A percentile compares a stretch with the other conserved stretches of the same genome.
These are phyloP conservation scores for Pan paniscus DNA, from an alignment of 2,113 vertebrate genomes.

Conservation along the genomic window DNA sequence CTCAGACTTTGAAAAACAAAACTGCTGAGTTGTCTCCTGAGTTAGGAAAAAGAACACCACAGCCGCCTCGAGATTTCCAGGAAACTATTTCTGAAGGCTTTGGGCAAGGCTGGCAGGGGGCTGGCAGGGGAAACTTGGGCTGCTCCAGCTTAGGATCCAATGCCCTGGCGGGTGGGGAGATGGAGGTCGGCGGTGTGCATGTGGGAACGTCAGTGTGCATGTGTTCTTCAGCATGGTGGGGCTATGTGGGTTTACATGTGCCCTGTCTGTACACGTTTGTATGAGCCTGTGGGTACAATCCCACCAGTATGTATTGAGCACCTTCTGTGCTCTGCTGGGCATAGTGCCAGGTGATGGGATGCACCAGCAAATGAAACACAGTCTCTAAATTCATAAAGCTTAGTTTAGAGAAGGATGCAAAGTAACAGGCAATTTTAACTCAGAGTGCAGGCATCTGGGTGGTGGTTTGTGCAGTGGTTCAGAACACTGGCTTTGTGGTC, in stretches of 20 bases:
- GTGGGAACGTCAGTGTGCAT: fast-evolving
- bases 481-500: neutral
- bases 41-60: constrained; percentile 46
- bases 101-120: neutral
- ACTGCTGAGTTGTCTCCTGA: constrained; percentile 73
- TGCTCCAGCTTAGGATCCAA: neutral
- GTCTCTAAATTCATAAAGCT: neutral
- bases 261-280: neutral
- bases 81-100: constrained; percentile 60
- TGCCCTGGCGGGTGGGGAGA: neutral
- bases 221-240: too few relatives aligned
- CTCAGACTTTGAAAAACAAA: constrained; percentile 74
- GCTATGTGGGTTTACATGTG: neutral
- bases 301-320: neutral
- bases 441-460: neutral
- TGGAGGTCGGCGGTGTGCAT: neutral
- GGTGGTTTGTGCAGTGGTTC: fast-evolving
- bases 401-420: neutral
- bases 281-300: neutral
- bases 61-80: constrained; percentile 58
- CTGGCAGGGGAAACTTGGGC: neutral
- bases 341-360: neutral
- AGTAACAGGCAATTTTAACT: neutral
- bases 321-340: neutral
- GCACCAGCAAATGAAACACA: neutral